Conservation (phyloP, 2,888 invertebrate genomes). For the Branchipolynoe longqiensis region DNA sequence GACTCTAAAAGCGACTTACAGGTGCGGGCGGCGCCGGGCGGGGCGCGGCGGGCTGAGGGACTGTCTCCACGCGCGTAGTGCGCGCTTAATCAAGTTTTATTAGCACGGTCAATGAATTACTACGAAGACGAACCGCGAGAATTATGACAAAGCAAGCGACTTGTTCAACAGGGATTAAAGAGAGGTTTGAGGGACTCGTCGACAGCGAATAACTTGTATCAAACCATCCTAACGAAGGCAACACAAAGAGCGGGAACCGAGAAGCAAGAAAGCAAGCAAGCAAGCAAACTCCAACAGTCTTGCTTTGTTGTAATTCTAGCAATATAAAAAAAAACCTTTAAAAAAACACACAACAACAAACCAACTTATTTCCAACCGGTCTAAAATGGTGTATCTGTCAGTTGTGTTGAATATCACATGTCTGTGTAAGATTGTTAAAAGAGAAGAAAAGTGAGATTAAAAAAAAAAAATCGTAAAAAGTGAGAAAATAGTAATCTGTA, state of each 20-base stretch:
- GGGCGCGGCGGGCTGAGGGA: no score
- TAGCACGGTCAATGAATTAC: no score
- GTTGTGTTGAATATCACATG: constrained; percentile 34
- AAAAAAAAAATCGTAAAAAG: constrained; percentile 37
- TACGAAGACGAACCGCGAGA: no score
- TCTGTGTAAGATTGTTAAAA: neutral
- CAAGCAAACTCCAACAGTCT: constrained; percentile 26
- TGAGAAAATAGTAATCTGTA: constrained; percentile 8
- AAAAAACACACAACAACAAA: no score
- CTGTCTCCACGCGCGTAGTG: no score
- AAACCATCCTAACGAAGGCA: constrained; percentile 25
- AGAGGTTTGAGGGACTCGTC: constrained; percentile 56
- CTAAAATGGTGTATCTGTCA: neutral
- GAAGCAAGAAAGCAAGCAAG: constrained; percentile 9
- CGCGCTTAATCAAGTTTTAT: no score
- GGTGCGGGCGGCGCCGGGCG: no score
- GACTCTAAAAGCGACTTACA: no score
- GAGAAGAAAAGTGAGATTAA: constrained; percentile 23
- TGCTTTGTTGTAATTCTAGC: constrained; percentile 46
- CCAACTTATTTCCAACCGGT: no score
- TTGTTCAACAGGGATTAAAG: neutral
- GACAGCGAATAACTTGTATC: constrained; percentile 55
- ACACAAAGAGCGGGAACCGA: constrained; percentile 22
- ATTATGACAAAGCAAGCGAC: constrained; percentile 48
- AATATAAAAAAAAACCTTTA: no score